Evolutionary conservation across 2,888 invertebrate species (phyloP).

Genomic region (Eilema caniola): DNA sequence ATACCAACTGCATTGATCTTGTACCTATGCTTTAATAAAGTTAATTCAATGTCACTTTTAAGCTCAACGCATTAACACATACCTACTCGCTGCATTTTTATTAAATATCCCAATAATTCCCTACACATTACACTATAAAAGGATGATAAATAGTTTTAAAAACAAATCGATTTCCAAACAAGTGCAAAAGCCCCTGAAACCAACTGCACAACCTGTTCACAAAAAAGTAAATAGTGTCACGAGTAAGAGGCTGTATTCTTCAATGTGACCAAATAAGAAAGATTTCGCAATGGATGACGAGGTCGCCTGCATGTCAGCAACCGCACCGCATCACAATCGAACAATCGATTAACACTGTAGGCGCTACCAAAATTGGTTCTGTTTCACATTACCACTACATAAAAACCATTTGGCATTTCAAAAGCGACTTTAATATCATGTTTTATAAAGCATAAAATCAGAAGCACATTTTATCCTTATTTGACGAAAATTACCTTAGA

Average conservation of each 20-base stretch:
- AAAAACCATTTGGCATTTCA: slow-evolving; percentile 39
- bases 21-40: no score
- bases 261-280: slow-evolving; percentile 73
- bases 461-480: slow-evolving; percentile 21
- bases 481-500: slow-evolving; percentile 42
- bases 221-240: slow-evolving; percentile 17
- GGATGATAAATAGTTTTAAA: no score
- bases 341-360: slow-evolving; percentile 71
- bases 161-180: neutral
- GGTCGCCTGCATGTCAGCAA: slow-evolving; percentile 66
- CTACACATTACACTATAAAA: no score
- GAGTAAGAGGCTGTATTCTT: slow-evolving; percentile 35
- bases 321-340: slow-evolving; percentile 54
- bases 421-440: slow-evolving; percentile 30
- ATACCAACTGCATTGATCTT: no score
- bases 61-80: no score
- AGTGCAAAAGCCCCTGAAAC: neutral
- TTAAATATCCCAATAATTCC: no score
- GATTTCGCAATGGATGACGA: slow-evolving; percentile 63
- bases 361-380: slow-evolving; percentile 76
- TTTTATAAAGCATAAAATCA: slow-evolving; percentile 27
- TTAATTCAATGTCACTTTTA: no score
- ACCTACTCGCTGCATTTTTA: no score
- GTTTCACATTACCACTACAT: slow-evolving; percentile 59
- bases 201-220: slow-evolving; percentile 11